Base-by-base conservation (phyloP, 2,888 invertebrate species). In the Chromoteleia sp. region DNA sequence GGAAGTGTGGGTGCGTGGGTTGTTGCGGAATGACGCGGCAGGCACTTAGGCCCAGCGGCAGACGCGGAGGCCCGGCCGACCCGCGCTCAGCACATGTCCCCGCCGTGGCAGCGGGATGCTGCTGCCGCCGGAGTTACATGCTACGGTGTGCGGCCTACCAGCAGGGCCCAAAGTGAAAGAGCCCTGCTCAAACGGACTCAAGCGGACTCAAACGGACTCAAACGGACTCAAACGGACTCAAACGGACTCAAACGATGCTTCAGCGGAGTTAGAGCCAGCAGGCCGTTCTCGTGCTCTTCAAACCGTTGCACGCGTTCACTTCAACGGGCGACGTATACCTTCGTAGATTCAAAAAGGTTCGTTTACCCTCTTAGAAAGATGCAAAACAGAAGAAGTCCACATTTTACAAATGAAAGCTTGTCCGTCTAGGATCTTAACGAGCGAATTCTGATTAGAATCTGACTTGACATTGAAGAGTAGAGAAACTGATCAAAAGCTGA, bases 31-130 rank as follows among this genome's bases (percentile, higher is more conserved):
- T 50, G 67, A 54, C 68, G 63, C 63, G 71, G 54, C 77, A 67
- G 81, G 73, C 84, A 75, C 78, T 70, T 83, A 78, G 80, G 85
- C 80, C 77, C 88, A 85, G 87, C 87, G n/a, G n/a, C n/a, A n/a
- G n/a, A n/a, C n/a, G n/a, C n/a, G n/a, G n/a, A n/a, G n/a, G n/a
- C n/a, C n/a, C n/a, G n/a, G n/a, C n/a, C n/a, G n/a, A n/a, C n/a
- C n/a, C n/a, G n/a, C n/a, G n/a, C n/a, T n/a, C n/a, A n/a, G n/a
- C n/a, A n/a, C n/a, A n/a, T n/a, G n/a, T n/a, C 25, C 50, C 71
- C 63, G 39, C 41, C 50, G 68, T 61, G 68, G 54, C 14, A 45
- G 75, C 68, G 17, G 67, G 58, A 54, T 48, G 68, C 76, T 68
- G 63, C 50, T 59, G 67, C 43, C 50, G 75, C 58, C 41, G 19